Percentiles rank a stretch among this genome's conserved stretches.
phyloP scores from a whole-genome alignment of 2,797 vertebrate genomes.

The Fundulus diaphanus region DNA sequence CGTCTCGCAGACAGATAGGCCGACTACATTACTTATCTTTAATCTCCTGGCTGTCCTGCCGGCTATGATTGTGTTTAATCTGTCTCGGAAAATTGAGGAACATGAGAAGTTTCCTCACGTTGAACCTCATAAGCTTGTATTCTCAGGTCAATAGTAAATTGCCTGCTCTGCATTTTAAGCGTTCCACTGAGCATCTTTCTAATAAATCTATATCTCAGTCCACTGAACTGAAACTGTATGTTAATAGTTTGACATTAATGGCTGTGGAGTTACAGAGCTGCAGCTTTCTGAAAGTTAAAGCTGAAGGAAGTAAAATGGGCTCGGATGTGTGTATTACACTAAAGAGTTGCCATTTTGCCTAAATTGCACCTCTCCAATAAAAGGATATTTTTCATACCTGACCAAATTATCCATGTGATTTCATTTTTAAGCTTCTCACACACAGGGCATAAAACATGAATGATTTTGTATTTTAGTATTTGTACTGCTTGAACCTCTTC shows the following conservation, averaged over 20 bases:
- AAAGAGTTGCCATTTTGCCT: slow-evolving; percentile 36
- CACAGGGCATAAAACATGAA: background rate
- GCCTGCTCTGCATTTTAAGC: slow-evolving; percentile 70
- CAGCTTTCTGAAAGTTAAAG: slow-evolving; percentile 39
- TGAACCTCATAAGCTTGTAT: slow-evolving; percentile 51
- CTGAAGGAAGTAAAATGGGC: slow-evolving; percentile 22
- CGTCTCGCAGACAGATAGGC: slow-evolving; percentile 62
- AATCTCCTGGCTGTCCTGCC: slow-evolving; percentile 47
- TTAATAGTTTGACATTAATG: slow-evolving; percentile 66
- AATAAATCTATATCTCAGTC: slow-evolving; percentile 63
- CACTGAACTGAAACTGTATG: slow-evolving; percentile 69
- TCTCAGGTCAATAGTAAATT: slow-evolving; percentile 60
- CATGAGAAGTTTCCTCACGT: slow-evolving; percentile 43
- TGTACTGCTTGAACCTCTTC: background rate
- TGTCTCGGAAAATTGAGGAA: slow-evolving; percentile 45
- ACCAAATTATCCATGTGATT: background rate
- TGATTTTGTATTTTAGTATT: background rate
- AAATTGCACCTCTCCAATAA: background rate
- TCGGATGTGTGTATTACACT: slow-evolving; percentile 34
- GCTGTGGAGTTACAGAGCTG: slow-evolving; percentile 41
- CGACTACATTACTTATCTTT: slow-evolving; percentile 58
- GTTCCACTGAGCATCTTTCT: slow-evolving; percentile 66
- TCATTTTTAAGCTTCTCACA: background rate
- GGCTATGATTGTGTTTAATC: slow-evolving; percentile 42
- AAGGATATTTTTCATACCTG: background rate